These are phyloP conservation scores for Pelusios castaneus DNA, from an alignment of 2,113 vertebrate genomes.

Conservation along the genomic window DNA sequence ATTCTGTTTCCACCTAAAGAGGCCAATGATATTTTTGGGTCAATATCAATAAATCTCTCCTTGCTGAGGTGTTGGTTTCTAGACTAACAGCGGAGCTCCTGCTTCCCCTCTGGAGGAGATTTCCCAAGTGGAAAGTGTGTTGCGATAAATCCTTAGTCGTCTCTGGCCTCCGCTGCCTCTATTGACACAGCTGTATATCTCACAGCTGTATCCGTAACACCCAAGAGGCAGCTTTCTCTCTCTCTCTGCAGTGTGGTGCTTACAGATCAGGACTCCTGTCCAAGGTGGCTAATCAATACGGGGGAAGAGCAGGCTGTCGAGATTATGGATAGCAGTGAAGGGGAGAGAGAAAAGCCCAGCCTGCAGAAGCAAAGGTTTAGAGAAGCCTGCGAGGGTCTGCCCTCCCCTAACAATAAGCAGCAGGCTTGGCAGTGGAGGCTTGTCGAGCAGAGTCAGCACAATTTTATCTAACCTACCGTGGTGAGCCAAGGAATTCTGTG, in stretches of 20 bases:
- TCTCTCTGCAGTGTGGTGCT: conserved; percentile 8
- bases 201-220: conserved; percentile 23
- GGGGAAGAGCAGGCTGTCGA: conserved; percentile 18
- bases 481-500: background rate
- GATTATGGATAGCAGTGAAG: conserved; percentile 38
- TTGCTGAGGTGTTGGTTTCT: background rate
- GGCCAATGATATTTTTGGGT: background rate
- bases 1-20: background rate
- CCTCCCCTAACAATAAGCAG: conserved; percentile 11
- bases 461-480: conserved; percentile 32
- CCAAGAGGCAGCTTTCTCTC: background rate
- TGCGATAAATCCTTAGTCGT: conserved; percentile 31
- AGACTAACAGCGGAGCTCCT: background rate
- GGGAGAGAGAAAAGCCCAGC: background rate
- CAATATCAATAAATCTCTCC: background rate
- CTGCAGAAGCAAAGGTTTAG: background rate
- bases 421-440: conserved; percentile 34
- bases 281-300: conserved; percentile 3
- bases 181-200: conserved; percentile 46
- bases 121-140: background rate
- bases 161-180: background rate
- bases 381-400: background rate
- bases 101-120: background rate
- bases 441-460: conserved; percentile 42
- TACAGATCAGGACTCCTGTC: background rate